Base-by-base conservation (phyloP, 2,113 vertebrate species). In the Thunnus maccoyii region DNA sequence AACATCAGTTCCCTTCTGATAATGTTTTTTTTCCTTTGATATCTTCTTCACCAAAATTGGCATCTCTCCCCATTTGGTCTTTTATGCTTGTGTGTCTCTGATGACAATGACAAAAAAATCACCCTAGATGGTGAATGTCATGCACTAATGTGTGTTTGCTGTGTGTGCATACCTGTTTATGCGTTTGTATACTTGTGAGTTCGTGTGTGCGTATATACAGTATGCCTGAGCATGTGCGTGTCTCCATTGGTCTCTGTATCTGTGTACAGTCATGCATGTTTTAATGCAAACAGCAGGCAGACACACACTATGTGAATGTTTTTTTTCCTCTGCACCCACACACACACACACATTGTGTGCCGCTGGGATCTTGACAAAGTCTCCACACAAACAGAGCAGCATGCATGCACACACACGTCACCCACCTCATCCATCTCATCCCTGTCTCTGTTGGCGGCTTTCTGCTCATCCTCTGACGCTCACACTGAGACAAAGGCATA, bases 371-470 rank as follows among this genome's bases (percentile, higher is more conserved):
- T 48, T 41, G 58, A 83, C 74, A 72, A 83, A 80, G 52, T 64
- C 60, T 67, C 36, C 41, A 55, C 50, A 78, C 70, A 85, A 72
- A 80, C 55, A 48, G 56, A 72, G 46, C 51, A 41, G 36, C 36
- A 41, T 41, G 27, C 71, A 83, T 75, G 78, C 74, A 13, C 55
- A 63, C 63, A 70, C 84, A 90, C 80, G 70, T 62, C 16, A 8
- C 63, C 70, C 52, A 70, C 75, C 78, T 84, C 85, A 84, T 87
- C 74, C 83, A 78, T 91, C 79, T 86, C 85, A 66, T 82, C 80
- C 57, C 52, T 3, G 72, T 80, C 78, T 82, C 67, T 47, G 87
- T 20, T 51, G 52, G 86, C 17, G 17, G 58, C 72, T 47, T 41
- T 36, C 16, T 30, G 47, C 84, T 86, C 76, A 77, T 82, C 64